A percentile compares a stretch with the other conserved stretches of the same genome.
These are phyloP conservation scores for Epinotia ramella DNA, from an alignment of 2,888 invertebrate genomes.

Conservation along the genomic window DNA sequence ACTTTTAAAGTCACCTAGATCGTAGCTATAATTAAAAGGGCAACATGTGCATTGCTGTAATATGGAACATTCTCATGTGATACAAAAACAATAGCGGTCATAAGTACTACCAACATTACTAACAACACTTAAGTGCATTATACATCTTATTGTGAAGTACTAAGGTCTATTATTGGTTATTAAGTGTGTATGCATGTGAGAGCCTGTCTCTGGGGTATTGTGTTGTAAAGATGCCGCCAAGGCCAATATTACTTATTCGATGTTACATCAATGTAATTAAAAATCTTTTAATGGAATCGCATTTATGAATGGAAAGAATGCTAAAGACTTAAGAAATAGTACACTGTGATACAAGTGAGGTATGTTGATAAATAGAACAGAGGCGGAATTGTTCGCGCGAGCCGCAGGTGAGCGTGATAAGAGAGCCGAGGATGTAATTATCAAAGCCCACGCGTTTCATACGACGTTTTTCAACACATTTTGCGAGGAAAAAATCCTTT, in stretches of 20 bases:
- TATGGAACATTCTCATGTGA: neutral
- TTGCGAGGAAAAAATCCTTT: too few relatives aligned
- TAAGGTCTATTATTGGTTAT: neutral
- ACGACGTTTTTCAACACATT: too few relatives aligned
- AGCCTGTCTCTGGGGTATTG: neutral
- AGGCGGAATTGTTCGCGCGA: too few relatives aligned
- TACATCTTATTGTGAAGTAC: neutral
- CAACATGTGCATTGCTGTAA: neutral
- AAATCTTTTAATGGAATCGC: neutral
- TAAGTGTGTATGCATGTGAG: neutral
- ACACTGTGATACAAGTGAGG: too few relatives aligned
- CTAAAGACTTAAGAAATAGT: neutral
- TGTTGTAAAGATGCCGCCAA: slow-evolving; percentile 27
- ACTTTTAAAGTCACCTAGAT: too few relatives aligned
- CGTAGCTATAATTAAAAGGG: too few relatives aligned
- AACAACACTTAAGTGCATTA: neutral
- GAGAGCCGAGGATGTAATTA: too few relatives aligned
- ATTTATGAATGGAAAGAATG: slow-evolving; percentile 11
- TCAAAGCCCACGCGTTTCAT: too few relatives aligned
- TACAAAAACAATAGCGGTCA: slow-evolving; percentile 9
- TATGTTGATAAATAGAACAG: too few relatives aligned
- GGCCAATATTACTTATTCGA: slow-evolving; percentile 20
- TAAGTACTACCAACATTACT: neutral
- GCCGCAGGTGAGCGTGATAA: too few relatives aligned
- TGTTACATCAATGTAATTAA: slow-evolving; percentile 12